phyloP scores from a whole-genome alignment of 2,113 vertebrate genomes.

The Chionodraco myersi region DNA sequence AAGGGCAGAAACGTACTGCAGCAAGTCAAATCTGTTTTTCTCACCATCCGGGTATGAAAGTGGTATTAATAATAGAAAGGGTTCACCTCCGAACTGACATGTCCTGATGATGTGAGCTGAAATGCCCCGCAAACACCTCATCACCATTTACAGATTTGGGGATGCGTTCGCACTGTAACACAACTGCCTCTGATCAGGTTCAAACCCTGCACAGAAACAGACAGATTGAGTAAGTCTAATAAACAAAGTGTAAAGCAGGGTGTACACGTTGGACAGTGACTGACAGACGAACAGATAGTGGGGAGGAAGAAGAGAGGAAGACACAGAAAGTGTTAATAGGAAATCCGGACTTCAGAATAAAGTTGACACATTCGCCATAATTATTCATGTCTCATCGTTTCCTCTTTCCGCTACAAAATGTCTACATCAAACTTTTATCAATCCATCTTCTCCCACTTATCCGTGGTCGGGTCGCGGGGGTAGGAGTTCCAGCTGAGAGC shows the following conservation, averaged over 20 bases:
- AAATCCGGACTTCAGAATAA: too few species aligned
- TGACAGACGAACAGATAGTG: not conserved
- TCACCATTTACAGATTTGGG: constrained; percentile 39
- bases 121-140: constrained; percentile 8
- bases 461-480: too few species aligned
- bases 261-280: not conserved
- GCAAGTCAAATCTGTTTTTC: not conserved
- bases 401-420: too few species aligned
- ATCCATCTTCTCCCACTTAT: too few species aligned
- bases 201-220: not conserved
- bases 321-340: not conserved
- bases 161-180: not conserved
- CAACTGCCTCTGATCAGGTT: not conserved
- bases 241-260: not conserved
- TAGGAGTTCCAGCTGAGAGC: too few species aligned
- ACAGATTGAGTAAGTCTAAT: not conserved
- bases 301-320: too few species aligned
- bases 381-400: too few species aligned
- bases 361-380: too few species aligned
- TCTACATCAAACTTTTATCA: too few species aligned
- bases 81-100: constrained; percentile 17
- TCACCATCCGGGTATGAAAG: constrained; percentile 9
- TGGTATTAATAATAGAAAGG: constrained; percentile 19
- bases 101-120: not conserved
- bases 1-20: too few species aligned